Evolutionary conservation across 2,888 invertebrate genomes (phyloP), one percentile per base, ranked within the genome.

Genomic region (Drosophila barbarae): DNA sequence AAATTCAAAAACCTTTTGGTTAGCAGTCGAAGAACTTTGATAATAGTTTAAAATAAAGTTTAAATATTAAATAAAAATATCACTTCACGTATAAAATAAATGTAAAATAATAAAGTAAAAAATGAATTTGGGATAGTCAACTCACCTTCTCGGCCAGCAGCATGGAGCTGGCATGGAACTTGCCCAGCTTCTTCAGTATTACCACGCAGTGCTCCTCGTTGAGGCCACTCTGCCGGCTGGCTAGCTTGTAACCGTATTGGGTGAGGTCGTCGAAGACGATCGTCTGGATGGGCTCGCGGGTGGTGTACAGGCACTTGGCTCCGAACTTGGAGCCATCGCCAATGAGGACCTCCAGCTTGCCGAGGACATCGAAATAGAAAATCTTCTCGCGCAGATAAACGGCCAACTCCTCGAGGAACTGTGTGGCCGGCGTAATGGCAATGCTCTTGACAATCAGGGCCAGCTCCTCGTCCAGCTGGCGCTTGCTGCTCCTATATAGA

Each of bases 101-200:
- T 26, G 21, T 21, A 21, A 21, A 21, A 21, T 21, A 21, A 21
- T 7, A 28, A 12, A 7, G 6, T 8, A 23, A 41, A 41, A 13
- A 7, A 13, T 7, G 1, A 39, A 7, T 7, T 26, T 0, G n/a
- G 9, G 5, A 4, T 10, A 8, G 5, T 26, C 1, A 26, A n/a
- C 42, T 79, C 85, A 92, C 92, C 89, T 91, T 91, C 74, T 91
- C 90, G 49, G 88, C 89, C 61, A 92, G 76, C 35, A 91, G 88
- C 66, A 92, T 90, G 1, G 92, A 92, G 15, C 90, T 89, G 12
- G 92, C 92, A 78, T 92, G 92, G 74, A 91, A 91, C 72, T 88
- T 89, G 3, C 91, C 92, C 77, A 92, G 78, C 78, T 91, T 91
- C 58, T 87, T 87, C 1, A 92, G 74, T 9, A 91, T 90, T 35